A percentile compares a stretch with the other conserved stretches of the same genome.
Conservation (phyloP, 2,888 invertebrate genomes). For the Clunio marinus region DNA sequence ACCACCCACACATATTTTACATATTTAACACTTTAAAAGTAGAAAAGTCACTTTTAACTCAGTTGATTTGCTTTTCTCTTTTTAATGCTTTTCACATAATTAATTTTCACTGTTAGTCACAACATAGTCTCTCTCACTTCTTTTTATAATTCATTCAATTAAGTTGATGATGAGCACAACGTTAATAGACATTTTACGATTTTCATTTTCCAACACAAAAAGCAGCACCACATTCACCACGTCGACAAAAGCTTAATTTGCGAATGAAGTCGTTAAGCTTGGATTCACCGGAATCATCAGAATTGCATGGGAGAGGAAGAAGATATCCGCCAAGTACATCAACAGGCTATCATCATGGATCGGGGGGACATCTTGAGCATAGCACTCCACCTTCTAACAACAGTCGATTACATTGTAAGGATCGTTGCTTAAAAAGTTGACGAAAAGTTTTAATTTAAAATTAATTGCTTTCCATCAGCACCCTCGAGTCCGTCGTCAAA, state of each 20-base stretch:
- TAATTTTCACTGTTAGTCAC: slow-evolving; percentile 13
- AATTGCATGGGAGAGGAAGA: slow-evolving; percentile 66
- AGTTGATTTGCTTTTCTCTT: not conserved
- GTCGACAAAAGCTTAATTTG: slow-evolving; percentile 91
- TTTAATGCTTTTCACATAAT: slow-evolving; percentile 31
- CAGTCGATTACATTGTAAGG: slow-evolving; percentile 63
- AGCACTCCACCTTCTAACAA: slow-evolving; percentile 54
- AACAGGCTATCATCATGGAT: slow-evolving; percentile 47
- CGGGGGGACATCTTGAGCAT: slow-evolving; percentile 52
- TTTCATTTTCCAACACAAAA: too few species aligned
- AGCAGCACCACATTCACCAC: slow-evolving; percentile 91
- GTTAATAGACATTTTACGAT: slow-evolving; percentile 28
- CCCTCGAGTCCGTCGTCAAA: slow-evolving; percentile 90
- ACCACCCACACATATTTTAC: too few species aligned
- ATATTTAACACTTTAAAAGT: too few species aligned
- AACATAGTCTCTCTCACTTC: not conserved
- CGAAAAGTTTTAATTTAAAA: slow-evolving; percentile 10
- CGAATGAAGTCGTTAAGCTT: slow-evolving; percentile 96
- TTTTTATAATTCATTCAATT: not conserved
- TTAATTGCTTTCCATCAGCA: slow-evolving; percentile 55
- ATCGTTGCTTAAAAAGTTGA: not conserved
- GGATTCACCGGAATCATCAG: slow-evolving; percentile 92
- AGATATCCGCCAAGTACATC: slow-evolving; percentile 53
- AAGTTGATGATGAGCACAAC: not conserved
- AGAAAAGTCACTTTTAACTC: slow-evolving; percentile 9